phyloP scores from a whole-genome alignment of 2,113 vertebrate genomes.

The Bufo gargarizans region DNA sequence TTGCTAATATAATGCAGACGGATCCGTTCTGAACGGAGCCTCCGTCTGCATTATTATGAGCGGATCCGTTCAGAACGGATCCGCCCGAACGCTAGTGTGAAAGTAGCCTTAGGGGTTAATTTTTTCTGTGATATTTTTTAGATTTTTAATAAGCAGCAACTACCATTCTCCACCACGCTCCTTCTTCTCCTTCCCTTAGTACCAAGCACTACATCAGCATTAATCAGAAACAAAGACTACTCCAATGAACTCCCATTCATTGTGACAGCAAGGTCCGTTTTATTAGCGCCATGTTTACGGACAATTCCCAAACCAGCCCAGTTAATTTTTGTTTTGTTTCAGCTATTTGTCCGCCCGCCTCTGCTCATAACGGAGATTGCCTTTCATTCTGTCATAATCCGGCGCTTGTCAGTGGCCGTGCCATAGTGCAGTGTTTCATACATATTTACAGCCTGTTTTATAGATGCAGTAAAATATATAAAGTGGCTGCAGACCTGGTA shows the following conservation, averaged over 20 bases:
- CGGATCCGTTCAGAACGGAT: too few relatives aligned
- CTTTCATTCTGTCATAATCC: constrained; percentile 41
- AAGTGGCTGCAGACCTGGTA: constrained; percentile 22
- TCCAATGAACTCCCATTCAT: background rate
- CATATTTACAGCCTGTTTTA: constrained; percentile 52
- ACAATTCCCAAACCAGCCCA: constrained; percentile 12
- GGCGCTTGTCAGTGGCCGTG: constrained; percentile 30
- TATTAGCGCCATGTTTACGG: background rate
- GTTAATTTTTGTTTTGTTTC: constrained; percentile 25
- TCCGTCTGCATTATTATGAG: too few relatives aligned
- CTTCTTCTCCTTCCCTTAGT: background rate
- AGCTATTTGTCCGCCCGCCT: constrained; percentile 13
- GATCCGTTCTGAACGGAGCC: too few relatives aligned
- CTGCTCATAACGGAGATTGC: constrained; percentile 38
- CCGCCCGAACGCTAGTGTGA: too few relatives aligned
- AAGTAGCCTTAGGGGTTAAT: too few relatives aligned
- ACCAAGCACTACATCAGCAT: background rate
- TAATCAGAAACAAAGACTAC: background rate
- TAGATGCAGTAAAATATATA: constrained; percentile 50
- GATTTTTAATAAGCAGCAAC: background rate
- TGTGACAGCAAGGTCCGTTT: background rate
- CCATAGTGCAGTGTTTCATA: constrained; percentile 37
- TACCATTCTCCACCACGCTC: background rate
- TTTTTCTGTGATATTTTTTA: too few relatives aligned
- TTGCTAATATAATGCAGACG: too few relatives aligned